phyloP scores from a whole-genome alignment of 2,113 vertebrate species.

The Labeo rohita region DNA sequence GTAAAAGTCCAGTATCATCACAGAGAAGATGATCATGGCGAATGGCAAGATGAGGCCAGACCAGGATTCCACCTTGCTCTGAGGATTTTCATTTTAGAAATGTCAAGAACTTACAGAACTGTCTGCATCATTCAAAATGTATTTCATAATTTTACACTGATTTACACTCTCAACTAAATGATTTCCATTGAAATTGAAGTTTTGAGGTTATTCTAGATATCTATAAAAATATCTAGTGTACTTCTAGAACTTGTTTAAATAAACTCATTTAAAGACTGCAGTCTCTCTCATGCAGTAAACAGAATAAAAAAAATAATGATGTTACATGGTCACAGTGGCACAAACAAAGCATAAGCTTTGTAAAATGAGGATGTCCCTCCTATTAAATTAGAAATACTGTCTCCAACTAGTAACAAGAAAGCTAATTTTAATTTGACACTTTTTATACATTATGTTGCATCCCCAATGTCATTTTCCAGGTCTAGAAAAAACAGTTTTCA shows the following conservation, averaged over 20 bases:
- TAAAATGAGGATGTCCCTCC: not conserved
- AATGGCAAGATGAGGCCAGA: slow-evolving; percentile 90
- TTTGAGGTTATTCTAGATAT: not conserved
- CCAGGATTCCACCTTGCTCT: slow-evolving; percentile 98
- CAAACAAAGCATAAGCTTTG: not conserved
- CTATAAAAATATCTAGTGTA: not conserved
- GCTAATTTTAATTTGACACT: no score
- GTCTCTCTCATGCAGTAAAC: not conserved
- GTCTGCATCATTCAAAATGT: not conserved
- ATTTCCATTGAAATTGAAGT: not conserved
- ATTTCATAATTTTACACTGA: not conserved
- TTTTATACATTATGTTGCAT: not conserved
- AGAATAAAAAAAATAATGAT: not conserved
- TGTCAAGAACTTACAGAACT: not conserved
- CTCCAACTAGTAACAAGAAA: no score
- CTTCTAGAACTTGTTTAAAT: not conserved
- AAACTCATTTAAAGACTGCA: not conserved
- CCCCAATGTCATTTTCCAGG: not conserved
- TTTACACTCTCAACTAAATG: not conserved
- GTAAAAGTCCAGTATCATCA: slow-evolving; percentile 95
- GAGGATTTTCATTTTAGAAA: slow-evolving; percentile 26
- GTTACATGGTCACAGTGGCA: not conserved
- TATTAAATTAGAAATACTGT: no score
- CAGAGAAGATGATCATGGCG: slow-evolving; percentile 87
- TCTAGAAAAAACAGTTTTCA: not conserved